Evolutionary conservation across 1,140 invertebrate species (phyloP), one percentile per base, ranked within the genome.

Genomic region (Aphelenchoides avenae): DNA sequence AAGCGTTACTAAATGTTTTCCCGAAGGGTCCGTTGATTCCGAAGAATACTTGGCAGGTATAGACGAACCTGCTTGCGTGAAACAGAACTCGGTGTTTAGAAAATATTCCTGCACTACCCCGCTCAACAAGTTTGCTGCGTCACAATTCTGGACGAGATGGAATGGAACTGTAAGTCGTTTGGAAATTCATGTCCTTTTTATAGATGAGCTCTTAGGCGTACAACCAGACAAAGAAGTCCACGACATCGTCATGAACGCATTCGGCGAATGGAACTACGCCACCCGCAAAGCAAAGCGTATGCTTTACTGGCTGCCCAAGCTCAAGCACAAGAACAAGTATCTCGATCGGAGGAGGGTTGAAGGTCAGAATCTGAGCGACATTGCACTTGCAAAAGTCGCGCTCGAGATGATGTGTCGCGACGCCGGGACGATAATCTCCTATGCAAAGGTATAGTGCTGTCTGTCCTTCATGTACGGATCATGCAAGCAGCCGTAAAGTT

Each of bases 261-360:
- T 96, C 82, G 91, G 92, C 0, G 79, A 81, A 52, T 80, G 85
- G 67, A 85, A 85, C 9, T 83, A 85, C 73, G 87, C 88, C 0
- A 76, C 89, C 11, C 87, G 66, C 55, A 94, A 92, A 76, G 88
- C 85, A 73, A 86, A 85, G 81, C 82, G 90, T 41, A 91, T 96
- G 87, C 85, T 89, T 81, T 99, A 97, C 74, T 99, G 94, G 94
- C 87, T 94, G 86, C 91, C 92, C 3, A 97, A 97, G 78, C 90
- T 97, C 70, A 88, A 86, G 72, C 86, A 95, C 77, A 76, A 86
- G 0, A 90, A 89, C 64, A 93, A 93, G 1, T 97, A 88, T 85
- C 84, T 85, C 1, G 74, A 93, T 36, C 89, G 91, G 0, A 81
- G 84, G 30, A 88, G 1, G 81, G 80, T 64, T 1, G 75, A 66